A percentile compares a stretch with the other conserved stretches of the same genome.
phyloP scores from a whole-genome alignment of 2,888 invertebrate genomes.

The Lissocephala sabroskyi region DNA sequence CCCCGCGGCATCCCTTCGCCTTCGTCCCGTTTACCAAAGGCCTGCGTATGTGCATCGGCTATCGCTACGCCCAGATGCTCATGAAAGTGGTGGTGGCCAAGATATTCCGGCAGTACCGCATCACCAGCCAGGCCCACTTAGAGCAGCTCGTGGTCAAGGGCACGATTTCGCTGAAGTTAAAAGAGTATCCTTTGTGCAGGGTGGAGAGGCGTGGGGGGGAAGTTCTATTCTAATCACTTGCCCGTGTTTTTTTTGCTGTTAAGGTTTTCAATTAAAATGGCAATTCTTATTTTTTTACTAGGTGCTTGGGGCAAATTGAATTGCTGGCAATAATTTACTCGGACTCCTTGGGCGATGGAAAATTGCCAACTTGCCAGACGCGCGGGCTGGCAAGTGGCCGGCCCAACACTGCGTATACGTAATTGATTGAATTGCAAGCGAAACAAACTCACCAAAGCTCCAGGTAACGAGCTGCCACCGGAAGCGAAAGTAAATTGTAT shows the following conservation, averaged over 20 bases:
- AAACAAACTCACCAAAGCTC: slow-evolving; percentile 1
- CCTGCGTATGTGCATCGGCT: slow-evolving; percentile 69
- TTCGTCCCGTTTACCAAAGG: slow-evolving; percentile 70
- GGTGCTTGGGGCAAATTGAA: slow-evolving; percentile 38
- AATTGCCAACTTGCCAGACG: slow-evolving; percentile 19
- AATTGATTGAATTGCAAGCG: slow-evolving; percentile 47
- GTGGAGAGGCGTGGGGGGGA: slow-evolving; percentile 19
- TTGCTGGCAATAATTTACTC: slow-evolving; percentile 37
- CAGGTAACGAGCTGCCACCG: background rate
- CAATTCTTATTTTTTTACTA: slow-evolving; percentile 22
- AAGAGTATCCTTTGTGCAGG: slow-evolving; percentile 60
- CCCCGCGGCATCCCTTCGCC: slow-evolving; percentile 56
- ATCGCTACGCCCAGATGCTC: slow-evolving; percentile 65
- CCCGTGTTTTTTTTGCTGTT: slow-evolving; percentile 3
- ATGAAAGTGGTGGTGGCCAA: slow-evolving; percentile 66
- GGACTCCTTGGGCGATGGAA: slow-evolving; percentile 5
- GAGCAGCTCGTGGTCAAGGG: slow-evolving; percentile 60
- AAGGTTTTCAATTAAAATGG: slow-evolving; percentile 55
- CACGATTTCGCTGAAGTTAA: slow-evolving; percentile 65
- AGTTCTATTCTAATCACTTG: no score
- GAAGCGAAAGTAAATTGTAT: no score
- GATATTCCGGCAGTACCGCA: slow-evolving; percentile 62
- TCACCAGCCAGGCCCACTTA: slow-evolving; percentile 49
- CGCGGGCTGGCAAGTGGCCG: slow-evolving; percentile 8
- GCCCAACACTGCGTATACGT: slow-evolving; percentile 29